Conservation (phyloP, 64 coral and sea anemone genomes). For the Orbicella faveolata region DNA sequence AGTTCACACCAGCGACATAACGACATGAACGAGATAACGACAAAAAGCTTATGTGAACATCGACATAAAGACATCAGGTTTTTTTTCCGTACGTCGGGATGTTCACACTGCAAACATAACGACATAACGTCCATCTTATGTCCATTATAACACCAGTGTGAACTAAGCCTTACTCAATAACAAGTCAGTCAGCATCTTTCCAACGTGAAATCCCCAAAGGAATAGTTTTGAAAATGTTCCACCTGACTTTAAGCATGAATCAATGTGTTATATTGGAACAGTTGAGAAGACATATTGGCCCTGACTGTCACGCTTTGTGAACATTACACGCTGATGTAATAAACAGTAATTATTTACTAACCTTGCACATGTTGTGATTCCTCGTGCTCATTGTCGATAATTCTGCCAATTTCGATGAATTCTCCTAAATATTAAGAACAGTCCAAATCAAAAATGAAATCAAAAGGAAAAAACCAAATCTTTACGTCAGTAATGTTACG, state of each 20-base stretch:
- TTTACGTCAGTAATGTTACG: neutral
- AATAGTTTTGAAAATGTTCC: neutral
- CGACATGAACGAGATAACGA: too few relatives aligned
- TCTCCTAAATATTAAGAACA: slow-evolving; percentile 46
- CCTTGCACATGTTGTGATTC: slow-evolving; percentile 60
- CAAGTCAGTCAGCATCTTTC: neutral
- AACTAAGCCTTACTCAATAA: slow-evolving; percentile 11
- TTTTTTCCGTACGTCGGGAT: too few relatives aligned
- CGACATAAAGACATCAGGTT: too few relatives aligned
- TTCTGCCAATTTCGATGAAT: slow-evolving; percentile 69
- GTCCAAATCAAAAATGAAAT: neutral
- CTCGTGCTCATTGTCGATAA: slow-evolving; percentile 61
- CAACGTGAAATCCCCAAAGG: neutral
- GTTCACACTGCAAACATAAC: too few relatives aligned
- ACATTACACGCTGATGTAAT: slow-evolving; percentile 3
- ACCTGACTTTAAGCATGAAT: neutral
- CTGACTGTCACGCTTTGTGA: neutral
- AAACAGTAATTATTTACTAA: slow-evolving; percentile 21
- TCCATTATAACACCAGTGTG: too few relatives aligned
- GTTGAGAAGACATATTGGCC: neutral
- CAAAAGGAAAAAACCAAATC: too few relatives aligned
- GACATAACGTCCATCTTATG: too few relatives aligned
- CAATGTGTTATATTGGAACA: neutral
- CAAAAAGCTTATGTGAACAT: too few relatives aligned
- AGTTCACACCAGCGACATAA: too few relatives aligned